Conservation (phyloP, 2,113 vertebrate genomes). For the Hypomesus transpacificus region DNA sequence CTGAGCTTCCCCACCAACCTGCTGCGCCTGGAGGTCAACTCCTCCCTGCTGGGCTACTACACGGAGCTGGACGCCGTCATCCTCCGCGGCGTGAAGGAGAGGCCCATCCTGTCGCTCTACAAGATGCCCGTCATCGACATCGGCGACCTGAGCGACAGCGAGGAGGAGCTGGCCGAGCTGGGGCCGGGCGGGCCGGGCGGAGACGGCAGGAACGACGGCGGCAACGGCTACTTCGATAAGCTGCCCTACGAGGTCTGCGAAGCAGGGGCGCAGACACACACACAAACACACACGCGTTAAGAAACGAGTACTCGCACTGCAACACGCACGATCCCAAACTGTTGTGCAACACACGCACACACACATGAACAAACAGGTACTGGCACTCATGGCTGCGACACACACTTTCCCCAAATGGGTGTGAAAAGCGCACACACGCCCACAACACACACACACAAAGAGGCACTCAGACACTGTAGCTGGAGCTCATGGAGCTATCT, state of each 20-base stretch:
- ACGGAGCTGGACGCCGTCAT: slow-evolving; percentile 95
- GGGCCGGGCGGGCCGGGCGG: slow-evolving; percentile 74
- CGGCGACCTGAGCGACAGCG: slow-evolving; percentile 86
- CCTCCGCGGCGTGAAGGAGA: slow-evolving; percentile 87
- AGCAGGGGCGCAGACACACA: neutral
- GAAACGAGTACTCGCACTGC: too few species aligned
- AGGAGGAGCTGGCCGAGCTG: slow-evolving; percentile 79
- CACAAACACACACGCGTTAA: neutral
- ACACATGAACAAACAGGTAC: too few species aligned
- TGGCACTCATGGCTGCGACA: too few species aligned
- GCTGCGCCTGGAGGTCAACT: slow-evolving; percentile 94
- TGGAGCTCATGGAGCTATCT: slow-evolving; percentile 25
- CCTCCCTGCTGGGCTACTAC: slow-evolving; percentile 94
- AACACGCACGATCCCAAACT: too few species aligned
- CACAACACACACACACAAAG: neutral
- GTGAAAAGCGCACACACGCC: neutral
- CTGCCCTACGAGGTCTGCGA: slow-evolving; percentile 92
- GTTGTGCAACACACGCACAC: neutral
- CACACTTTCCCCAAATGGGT: too few species aligned
- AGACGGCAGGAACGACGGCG: slow-evolving; percentile 72
- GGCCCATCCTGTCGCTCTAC: slow-evolving; percentile 82
- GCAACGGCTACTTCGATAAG: slow-evolving; percentile 94
- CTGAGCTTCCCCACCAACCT: slow-evolving; percentile 93
- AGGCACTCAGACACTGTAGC: slow-evolving; percentile 15
- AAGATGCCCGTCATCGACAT: slow-evolving; percentile 86